Evolutionary conservation across 2,888 invertebrate species (phyloP), one percentile per base, ranked within the genome.

Genomic region (Dicyrtoma fusca): DNA sequence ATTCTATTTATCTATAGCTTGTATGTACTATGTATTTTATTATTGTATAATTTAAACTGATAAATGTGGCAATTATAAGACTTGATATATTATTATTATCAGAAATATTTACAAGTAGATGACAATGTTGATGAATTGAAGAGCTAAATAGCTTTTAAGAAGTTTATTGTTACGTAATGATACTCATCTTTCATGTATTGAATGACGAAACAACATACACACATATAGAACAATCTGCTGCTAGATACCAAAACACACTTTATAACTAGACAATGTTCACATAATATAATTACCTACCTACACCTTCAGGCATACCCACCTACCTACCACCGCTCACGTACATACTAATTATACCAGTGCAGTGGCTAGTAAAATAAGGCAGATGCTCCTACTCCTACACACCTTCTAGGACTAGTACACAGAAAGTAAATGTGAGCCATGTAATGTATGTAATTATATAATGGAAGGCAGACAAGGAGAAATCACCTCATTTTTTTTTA

Each of bases 31-130:
- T 25, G n/a, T 5, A 42, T 65, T 53, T 65, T 65, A 65, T 26
- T 19, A 11, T 57, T 57, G 34, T 57, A 57, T 57, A 42, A 57
- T 68, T 61, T 61, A 42, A 61, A 34, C 44, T 61, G 61, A 44
- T 61, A 61, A 55, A 53, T 68, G 57, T 57, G 68, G 68, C 55
- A 68, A 57, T 66, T 68, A 57, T 21, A 68, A 68, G 68, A 68
- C 68, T 68, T 68, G 55, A 34, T 34, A 61, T 61, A 34, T 42
- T 61, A 61, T 61, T 42, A 19, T 42, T 61, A 61, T 8, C 23
- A 65, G 21, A 47, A 47, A 13, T 49, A 44, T 21, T 21, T 5
- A 8, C 21, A 65, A 65, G n/a, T 49, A 65, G 51, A 49, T 49
- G 26, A 61, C 42, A 8, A 61, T 49, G 49, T 49, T 17, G 23